These are phyloP conservation scores for Cephus nigrinus DNA, from an alignment of 2,888 invertebrate genomes.

Conservation along the genomic window DNA sequence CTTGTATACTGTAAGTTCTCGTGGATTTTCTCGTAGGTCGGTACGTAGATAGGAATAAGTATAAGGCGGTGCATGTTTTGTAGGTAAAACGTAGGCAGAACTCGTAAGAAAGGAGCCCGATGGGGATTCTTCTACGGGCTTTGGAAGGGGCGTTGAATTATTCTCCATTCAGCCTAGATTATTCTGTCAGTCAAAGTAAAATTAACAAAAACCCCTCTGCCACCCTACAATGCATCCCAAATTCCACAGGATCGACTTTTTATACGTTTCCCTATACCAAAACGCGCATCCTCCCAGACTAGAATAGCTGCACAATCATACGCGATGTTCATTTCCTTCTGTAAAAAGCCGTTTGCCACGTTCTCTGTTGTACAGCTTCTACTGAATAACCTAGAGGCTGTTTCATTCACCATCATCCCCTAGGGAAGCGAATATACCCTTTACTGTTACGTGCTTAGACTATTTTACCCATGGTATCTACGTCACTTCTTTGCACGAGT, in stretches of 20 bases:
- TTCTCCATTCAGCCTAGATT: constrained; percentile 42
- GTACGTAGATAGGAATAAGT: not conserved
- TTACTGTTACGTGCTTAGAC: constrained; percentile 33
- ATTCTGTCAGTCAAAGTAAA: constrained; percentile 50
- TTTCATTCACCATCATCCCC: constrained; percentile 39
- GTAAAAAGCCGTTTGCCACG: constrained; percentile 37
- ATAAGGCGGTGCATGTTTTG: not conserved
- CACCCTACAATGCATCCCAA: not conserved
- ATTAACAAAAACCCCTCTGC: constrained; percentile 35
- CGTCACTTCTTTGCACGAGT: not conserved
- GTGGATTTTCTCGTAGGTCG: not conserved
- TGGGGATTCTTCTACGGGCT: not conserved
- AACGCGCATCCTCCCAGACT: not conserved
- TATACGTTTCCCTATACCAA: not conserved
- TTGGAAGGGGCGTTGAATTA: constrained; percentile 25
- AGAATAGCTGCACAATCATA: not conserved
- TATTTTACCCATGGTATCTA: not conserved
- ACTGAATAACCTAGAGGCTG: constrained; percentile 34
- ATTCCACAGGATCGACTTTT: not conserved
- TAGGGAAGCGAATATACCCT: constrained; percentile 24
- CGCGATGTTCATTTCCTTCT: not conserved
- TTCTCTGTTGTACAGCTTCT: constrained; percentile 19
- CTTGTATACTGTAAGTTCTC: not conserved
- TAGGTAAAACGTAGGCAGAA: not conserved
- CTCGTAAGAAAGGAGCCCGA: not conserved